Conservation (phyloP, 2,797 vertebrate species). For the Squalus acanthias region DNA sequence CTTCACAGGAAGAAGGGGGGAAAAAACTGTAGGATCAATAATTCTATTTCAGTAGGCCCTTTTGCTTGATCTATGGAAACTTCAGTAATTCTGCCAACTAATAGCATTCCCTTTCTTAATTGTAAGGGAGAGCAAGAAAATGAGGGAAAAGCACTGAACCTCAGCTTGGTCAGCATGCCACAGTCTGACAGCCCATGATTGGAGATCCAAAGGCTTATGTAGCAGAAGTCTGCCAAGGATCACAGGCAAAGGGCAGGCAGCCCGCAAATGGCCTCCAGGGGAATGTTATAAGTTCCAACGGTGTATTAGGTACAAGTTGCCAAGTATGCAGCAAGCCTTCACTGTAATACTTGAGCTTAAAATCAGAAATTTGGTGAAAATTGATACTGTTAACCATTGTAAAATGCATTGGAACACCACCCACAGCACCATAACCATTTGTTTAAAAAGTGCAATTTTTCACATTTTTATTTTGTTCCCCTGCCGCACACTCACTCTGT, state of each 20-base stretch:
- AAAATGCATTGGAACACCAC: not conserved
- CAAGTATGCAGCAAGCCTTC: not conserved
- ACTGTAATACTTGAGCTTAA: not conserved
- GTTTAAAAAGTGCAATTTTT: slow-evolving; percentile 4
- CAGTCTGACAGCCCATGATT: not conserved
- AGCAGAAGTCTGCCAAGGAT: not conserved
- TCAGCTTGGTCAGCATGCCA: not conserved
- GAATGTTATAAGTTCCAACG: not conserved
- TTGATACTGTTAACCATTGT: not conserved
- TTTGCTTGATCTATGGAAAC: not conserved
- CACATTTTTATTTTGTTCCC: not conserved
- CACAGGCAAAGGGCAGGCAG: not conserved
- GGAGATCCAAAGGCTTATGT: not conserved
- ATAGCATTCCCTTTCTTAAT: not conserved
- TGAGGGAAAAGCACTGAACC: not conserved
- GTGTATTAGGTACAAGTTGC: not conserved
- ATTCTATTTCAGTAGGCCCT: not conserved
- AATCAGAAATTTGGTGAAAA: not conserved
- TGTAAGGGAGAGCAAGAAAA: not conserved
- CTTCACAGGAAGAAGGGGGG: not conserved
- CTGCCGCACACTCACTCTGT: not conserved
- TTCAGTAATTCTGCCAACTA: not conserved
- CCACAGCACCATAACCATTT: not conserved
- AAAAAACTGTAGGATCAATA: not conserved
- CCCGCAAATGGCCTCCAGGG: not conserved